Evolutionary conservation across 2,888 invertebrate genomes (phyloP).

Genomic region (Neoitamus cyanurus): DNA sequence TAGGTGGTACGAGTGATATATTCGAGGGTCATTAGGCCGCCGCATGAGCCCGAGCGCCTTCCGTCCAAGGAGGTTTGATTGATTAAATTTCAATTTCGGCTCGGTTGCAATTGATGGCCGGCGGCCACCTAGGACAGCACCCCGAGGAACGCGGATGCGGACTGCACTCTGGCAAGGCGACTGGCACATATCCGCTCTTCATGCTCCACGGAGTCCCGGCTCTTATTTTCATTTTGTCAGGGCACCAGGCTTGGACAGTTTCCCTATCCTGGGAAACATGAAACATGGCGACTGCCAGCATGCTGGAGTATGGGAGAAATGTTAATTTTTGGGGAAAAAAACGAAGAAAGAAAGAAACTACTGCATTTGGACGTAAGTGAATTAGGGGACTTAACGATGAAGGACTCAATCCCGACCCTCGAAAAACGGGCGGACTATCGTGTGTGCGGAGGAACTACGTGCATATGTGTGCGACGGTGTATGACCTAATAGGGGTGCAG

Average conservation of each 20-base stretch:
- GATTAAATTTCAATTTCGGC: constrained; percentile 51
- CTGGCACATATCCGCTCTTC: background rate
- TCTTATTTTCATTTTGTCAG: background rate
- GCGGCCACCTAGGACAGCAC: background rate
- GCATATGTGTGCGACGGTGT: background rate
- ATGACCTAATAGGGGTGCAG: background rate
- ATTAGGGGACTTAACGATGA: constrained; percentile 7
- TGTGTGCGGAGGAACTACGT: background rate
- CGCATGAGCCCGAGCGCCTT: background rate
- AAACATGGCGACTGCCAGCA: background rate
- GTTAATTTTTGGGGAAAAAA: background rate
- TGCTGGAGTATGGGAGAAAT: background rate
- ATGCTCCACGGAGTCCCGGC: background rate
- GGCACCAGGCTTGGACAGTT: background rate
- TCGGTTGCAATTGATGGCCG: constrained; percentile 37
- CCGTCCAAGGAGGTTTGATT: constrained; percentile 44
- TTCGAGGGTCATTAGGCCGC: constrained; percentile 46
- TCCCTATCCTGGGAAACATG: background rate
- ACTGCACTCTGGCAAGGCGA: background rate
- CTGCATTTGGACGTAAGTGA: background rate
- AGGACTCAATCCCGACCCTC: constrained; percentile 5
- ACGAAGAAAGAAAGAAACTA: background rate
- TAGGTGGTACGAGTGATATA: constrained; percentile 51
- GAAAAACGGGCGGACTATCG: background rate
- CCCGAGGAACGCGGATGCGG: background rate